Base-by-base conservation (phyloP, 2,888 invertebrate species). In the Cryptophagus acutangulus region DNA sequence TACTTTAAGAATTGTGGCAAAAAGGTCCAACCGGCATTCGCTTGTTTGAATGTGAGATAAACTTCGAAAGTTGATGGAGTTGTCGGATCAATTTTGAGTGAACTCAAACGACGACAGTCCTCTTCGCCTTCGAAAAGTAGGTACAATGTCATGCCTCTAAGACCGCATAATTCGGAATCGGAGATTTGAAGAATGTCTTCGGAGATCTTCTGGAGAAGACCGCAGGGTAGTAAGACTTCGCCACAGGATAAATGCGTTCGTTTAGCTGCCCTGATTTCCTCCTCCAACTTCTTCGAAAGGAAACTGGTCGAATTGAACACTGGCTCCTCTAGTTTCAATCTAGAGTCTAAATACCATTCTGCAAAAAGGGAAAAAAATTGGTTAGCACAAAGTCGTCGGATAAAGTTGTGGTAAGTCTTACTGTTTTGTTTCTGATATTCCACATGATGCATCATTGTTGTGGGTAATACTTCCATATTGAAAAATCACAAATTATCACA, bases 31-130 rank as follows among this genome's bases (percentile, higher is more conserved):
- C 87, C 84, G 58, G 86, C 82, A 45, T 82, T 80, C 63, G 89
- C 87, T 67, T 90, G 90, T 68, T 87, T 87, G 55, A 93, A 76
- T 36, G 88, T 91, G 52, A 93, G 75, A 71, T 86, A 87, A 58
- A 93, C 77, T 71, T 93, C 92, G 69, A 92, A 93, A 47, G 92
- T 93, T 46, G 91, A 86, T 36, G 91, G 85, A 17, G 89, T 87
- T 64, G 80, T 81, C 37, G 87, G 85, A 72, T 92, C 91, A 62
- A 87, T 83, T 70, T 88, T 85, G 69, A 92, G 79, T 60, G 84
- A 84, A 40, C 88, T 87, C 57, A 92, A 76, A 62, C 82, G 76
- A 56, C 86, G 75, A 67, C 78, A 77, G 46, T 77, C 74, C 46
- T 74, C 76, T 59, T 81, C 81, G 35, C 82, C 83, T 65, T 88